Conservation (phyloP, 2,113 vertebrate species). For the Alethe diademata region DNA sequence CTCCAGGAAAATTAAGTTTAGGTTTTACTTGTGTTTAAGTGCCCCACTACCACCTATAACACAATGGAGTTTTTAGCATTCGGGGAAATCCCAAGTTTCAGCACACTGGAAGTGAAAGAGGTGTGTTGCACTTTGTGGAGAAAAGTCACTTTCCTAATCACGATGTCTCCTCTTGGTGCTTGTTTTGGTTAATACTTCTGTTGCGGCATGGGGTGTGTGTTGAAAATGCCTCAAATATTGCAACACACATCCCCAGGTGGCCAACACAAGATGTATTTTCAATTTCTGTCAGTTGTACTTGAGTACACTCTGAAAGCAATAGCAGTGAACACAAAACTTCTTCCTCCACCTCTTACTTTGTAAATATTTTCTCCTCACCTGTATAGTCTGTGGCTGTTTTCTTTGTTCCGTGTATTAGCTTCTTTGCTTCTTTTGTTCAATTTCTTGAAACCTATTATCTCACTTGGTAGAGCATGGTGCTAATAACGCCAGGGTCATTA, state of each 20-base stretch:
- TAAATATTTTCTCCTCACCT: background rate
- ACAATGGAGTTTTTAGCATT: background rate
- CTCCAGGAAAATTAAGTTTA: background rate
- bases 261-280: background rate
- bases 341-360: background rate
- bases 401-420: background rate
- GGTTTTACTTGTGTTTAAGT: background rate
- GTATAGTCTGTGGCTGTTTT: background rate
- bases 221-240: background rate
- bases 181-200: background rate
- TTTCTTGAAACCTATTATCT: background rate
- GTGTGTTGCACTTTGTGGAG: fast-evolving
- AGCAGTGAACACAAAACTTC: background rate
- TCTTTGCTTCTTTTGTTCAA: background rate
- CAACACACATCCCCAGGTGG: background rate
- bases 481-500: constrained; percentile 52
- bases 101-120: background rate
- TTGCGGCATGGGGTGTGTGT: background rate
- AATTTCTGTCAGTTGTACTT: background rate
- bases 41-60: background rate
- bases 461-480: background rate
- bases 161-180: background rate
- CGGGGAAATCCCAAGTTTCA: background rate
- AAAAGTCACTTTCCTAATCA: background rate
- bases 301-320: background rate